These are phyloP conservation scores for Anoura caudifer DNA, from an alignment of 2,113 vertebrate species.

Conservation along the genomic window DNA sequence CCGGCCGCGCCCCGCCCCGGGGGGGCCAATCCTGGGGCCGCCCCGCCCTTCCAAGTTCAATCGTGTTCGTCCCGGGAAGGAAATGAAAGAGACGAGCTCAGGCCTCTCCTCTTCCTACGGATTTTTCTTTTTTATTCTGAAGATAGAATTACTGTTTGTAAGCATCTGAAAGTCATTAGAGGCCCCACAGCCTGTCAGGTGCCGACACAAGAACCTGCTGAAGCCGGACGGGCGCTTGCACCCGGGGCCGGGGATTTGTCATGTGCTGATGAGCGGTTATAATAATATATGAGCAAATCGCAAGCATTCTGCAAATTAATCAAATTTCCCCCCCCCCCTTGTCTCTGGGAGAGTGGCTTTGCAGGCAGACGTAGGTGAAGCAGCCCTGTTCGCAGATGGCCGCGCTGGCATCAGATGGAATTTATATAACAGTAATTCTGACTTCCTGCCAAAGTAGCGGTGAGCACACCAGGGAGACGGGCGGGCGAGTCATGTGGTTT, in stretches of 20 bases:
- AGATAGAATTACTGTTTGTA: conserved; percentile 93
- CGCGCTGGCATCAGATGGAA: conserved; percentile 95
- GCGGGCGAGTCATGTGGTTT: conserved; percentile 88
- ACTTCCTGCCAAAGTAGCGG: conserved; percentile 91
- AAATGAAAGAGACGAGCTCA: conserved; percentile 84
- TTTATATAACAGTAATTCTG: conserved; percentile 95
- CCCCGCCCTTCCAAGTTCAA: conserved; percentile 80
- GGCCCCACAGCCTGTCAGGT: conserved; percentile 92
- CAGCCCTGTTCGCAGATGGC: conserved; percentile 93
- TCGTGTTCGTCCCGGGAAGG: conserved; percentile 83
- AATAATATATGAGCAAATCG: conserved; percentile 96
- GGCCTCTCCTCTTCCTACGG: conserved; percentile 83
- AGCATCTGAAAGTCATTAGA: conserved; percentile 97
- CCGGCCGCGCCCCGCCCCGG: conserved; percentile 65
- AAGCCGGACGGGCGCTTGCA: conserved; percentile 90
- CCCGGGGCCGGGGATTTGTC: conserved; percentile 89
- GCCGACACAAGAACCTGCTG: conserved; percentile 89
- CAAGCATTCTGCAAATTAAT: conserved; percentile 96
- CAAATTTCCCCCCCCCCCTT: conserved; percentile 87
- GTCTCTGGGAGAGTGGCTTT: conserved; percentile 89
- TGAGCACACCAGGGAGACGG: conserved; percentile 89
- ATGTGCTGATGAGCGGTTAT: conserved; percentile 94
- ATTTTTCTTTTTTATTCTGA: conserved; percentile 86
- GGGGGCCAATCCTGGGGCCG: conserved; percentile 65
- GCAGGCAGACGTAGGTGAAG: conserved; percentile 91